These are phyloP conservation scores for Ennomos fuscantarius DNA, from an alignment of 2,888 invertebrate genomes.

Conservation along the genomic window DNA sequence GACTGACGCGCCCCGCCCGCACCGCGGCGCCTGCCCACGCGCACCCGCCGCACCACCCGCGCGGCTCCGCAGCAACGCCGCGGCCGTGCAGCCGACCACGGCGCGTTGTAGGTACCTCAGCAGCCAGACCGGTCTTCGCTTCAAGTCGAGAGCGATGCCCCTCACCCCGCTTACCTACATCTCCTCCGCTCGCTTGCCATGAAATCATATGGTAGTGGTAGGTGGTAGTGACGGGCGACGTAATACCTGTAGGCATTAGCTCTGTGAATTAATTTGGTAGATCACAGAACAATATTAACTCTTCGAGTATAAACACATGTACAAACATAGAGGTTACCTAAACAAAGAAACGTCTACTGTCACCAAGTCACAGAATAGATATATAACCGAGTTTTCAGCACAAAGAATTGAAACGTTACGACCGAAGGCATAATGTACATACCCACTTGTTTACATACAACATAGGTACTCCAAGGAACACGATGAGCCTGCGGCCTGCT, in stretches of 20 bases:
- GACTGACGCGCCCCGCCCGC: slow-evolving; percentile 61
- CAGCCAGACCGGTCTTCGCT: slow-evolving; percentile 70
- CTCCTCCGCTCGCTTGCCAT: slow-evolving; percentile 51
- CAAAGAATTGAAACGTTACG: too few species aligned
- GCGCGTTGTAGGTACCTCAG: slow-evolving; percentile 31
- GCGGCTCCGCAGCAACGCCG: slow-evolving; percentile 40
- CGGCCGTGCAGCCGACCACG: slow-evolving; percentile 49
- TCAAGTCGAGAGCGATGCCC: slow-evolving; percentile 74
- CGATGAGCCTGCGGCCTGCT: too few species aligned
- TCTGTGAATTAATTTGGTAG: neutral
- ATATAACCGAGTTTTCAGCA: too few species aligned
- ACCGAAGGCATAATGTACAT: too few species aligned
- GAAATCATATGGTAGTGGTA: slow-evolving; percentile 30
- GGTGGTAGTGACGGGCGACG: slow-evolving; percentile 10
- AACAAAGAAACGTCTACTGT: too few species aligned
- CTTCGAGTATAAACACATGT: too few species aligned
- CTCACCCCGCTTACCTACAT: slow-evolving; percentile 71
- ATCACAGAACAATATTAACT: too few species aligned
- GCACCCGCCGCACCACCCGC: slow-evolving; percentile 52
- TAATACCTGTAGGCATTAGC: slow-evolving; percentile 7
- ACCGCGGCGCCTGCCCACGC: slow-evolving; percentile 50
- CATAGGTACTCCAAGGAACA: too few species aligned
- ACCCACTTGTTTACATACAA: too few species aligned
- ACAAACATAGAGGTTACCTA: too few species aligned
- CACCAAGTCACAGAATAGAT: too few species aligned